Evolutionary conservation across 35 echinoderm and acorn worm species (phyloP).

Genomic region (Chiridota heheva): DNA sequence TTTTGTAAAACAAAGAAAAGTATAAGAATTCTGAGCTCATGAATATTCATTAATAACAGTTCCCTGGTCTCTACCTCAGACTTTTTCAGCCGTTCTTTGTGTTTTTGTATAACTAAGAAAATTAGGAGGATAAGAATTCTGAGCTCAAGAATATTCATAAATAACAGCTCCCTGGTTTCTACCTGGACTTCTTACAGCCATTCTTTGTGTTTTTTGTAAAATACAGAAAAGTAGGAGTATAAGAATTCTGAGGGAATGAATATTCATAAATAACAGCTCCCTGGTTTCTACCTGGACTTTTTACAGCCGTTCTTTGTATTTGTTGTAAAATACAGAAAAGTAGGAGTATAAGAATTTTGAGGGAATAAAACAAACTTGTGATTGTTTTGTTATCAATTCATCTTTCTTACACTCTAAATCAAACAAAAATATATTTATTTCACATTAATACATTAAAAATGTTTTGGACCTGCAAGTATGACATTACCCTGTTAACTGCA

Average conservation of each 20-base stretch:
- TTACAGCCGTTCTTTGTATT: conserved; percentile 42
- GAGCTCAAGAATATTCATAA: no score
- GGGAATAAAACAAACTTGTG: no score
- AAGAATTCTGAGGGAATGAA: not conserved
- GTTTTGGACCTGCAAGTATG: no score
- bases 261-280: not conserved
- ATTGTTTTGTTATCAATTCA: no score
- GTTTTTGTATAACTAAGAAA: not conserved
- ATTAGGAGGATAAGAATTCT: not conserved
- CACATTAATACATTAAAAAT: no score
- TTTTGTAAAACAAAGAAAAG: conserved; percentile 23
- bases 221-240: not conserved
- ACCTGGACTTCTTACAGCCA: conserved; percentile 14
- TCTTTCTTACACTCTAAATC: no score
- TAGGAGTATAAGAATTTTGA: not conserved
- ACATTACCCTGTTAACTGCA: no score
- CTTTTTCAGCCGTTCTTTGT: conserved; percentile 45
- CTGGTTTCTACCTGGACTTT: conserved; percentile 37
- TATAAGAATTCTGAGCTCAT: not conserved
- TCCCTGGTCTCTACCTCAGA: conserved; percentile 25
- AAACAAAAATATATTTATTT: no score
- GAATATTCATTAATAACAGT: not conserved
- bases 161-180: conserved; percentile 1
- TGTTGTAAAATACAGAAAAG: not conserved
- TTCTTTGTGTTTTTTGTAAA: conserved; percentile 64